Evolutionary conservation across 2,888 invertebrate genomes (phyloP), one percentile per base, ranked within the genome.

Genomic region (Chymomyza procnemis): DNA sequence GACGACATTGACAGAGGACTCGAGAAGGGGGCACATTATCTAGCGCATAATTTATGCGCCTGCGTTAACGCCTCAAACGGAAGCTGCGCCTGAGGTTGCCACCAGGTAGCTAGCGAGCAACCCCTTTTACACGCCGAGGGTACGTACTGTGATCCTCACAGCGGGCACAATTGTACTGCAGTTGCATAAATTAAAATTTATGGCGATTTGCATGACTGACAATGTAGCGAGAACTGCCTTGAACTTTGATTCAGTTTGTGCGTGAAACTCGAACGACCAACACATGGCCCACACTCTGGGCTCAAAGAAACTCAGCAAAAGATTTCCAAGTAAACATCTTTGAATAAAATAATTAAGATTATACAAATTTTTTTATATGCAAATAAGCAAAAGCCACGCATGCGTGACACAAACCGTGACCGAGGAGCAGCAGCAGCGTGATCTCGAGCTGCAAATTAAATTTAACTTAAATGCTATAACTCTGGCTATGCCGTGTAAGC

Each of bases 161-260:
- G 54, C 54, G 54, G 54, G 54, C 12, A n/a, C 14, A 41, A 18
- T 54, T 21, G 21, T 8, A 16, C 41, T 55, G 46, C 52, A 64
- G 73, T 59, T 72, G 89, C 77, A 88, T 89, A 88, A 89, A 89
- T 88, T 88, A 79, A 78, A 88, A 85, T 87, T 89, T 89, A 87
- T 88, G 75, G 71, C 85, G 80, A 88, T 88, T 89, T 86, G 88
- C 88, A 85, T 88, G 82, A 74, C 71, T 74, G 75, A 69, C 22
- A 71, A 57, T 46, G 18, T 8, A 9, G n/a, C 48, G 34, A 12
- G 34, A 41, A 41, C 34, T 41, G 9, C 34, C 3, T 5, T 3
- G 21, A 52, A 34, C 30, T 21, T 30, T 58, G 30, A 58, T 54
- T 80, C 75, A 82, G 81, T 82, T 75, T 72, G 75, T 85, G 87